Evolutionary conservation across 2,888 invertebrate genomes (phyloP).

Genomic region (Scaptomyza flava): DNA sequence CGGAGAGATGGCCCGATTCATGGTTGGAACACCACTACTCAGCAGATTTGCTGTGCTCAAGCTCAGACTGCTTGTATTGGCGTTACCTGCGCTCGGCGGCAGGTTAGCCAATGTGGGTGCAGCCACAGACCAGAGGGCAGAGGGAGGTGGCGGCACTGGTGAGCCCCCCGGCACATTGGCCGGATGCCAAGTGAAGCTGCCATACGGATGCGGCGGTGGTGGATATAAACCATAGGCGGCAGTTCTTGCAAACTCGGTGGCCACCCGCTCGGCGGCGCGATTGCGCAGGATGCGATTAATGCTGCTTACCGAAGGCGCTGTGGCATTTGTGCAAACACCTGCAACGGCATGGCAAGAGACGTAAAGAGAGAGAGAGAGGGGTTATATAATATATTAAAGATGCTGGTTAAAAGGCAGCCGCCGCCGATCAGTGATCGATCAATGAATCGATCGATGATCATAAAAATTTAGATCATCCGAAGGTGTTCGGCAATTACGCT

Average conservation of each 20-base stretch:
- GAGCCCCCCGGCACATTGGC: conserved; percentile 62
- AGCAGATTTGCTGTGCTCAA: conserved; percentile 64
- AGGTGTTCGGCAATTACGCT: conserved; percentile 76
- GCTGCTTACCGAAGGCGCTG: conserved; percentile 97
- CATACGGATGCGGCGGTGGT: conserved; percentile 88
- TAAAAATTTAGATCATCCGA: conserved; percentile 24
- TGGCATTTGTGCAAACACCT: conserved; percentile 97
- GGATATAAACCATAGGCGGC: conserved; percentile 95
- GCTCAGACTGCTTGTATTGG: conserved; percentile 40
- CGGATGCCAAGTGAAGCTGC: conserved; percentile 86
- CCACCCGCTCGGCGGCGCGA: conserved; percentile 97
- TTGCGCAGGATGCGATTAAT: conserved; percentile 98
- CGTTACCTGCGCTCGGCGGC: conserved; percentile 86
- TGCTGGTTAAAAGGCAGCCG: conserved; percentile 46
- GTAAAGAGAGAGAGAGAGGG: neutral
- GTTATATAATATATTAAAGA: conserved; percentile 25
- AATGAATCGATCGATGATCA: conserved; percentile 4
- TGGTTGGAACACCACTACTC: conserved; percentile 33
- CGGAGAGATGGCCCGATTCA: conserved; percentile 84
- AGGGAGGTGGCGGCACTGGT: conserved; percentile 66
- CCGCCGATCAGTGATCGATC: conserved; percentile 62
- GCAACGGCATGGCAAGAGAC: conserved; percentile 58
- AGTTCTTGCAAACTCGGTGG: conserved; percentile 96
- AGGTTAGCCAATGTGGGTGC: conserved; percentile 85
- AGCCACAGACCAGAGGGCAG: conserved; percentile 78